Percentiles rank a stretch among this genome's conserved stretches.
Conservation (phyloP, 2,888 invertebrate genomes). For the Hemistola chrysoprasaria region DNA sequence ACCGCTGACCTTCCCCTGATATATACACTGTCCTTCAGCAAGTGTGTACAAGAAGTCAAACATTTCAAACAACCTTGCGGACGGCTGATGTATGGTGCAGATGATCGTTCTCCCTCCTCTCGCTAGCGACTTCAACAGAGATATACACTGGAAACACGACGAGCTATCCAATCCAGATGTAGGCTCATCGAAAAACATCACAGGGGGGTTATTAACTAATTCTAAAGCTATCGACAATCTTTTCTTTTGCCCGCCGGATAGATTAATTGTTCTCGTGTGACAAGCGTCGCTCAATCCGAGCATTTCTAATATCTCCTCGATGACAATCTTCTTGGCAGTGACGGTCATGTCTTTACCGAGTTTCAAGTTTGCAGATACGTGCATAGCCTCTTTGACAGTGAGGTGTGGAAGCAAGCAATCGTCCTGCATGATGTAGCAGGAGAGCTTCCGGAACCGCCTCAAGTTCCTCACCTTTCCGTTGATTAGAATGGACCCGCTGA, state of each 20-base stretch:
- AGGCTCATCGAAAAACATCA: constrained; percentile 98
- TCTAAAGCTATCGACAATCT: constrained; percentile 95
- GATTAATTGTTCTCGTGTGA: constrained; percentile 89
- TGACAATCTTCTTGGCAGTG: constrained; percentile 89
- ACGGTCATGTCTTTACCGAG: constrained; percentile 89
- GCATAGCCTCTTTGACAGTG: constrained; percentile 96
- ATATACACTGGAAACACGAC: constrained; percentile 96
- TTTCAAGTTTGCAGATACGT: constrained; percentile 96
- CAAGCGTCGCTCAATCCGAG: constrained; percentile 90
- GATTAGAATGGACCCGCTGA: constrained; percentile 92
- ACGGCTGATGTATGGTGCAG: constrained; percentile 98
- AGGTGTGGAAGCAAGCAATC: constrained; percentile 94
- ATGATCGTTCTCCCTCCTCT: constrained; percentile 95
- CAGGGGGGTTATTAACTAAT: constrained; percentile 97
- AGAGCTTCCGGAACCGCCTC: constrained; percentile 94
- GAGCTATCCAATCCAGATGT: constrained; percentile 96
- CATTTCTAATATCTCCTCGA: constrained; percentile 93
- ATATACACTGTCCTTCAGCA: constrained; percentile 96
- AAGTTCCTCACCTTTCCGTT: constrained; percentile 94
- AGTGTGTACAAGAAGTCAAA: constrained; percentile 96
- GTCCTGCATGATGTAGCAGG: constrained; percentile 98
- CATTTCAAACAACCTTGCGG: constrained; percentile 97
- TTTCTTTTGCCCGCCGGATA: constrained; percentile 96
- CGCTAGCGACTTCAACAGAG: constrained; percentile 92
- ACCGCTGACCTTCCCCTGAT: constrained; percentile 91